phyloP scores from a whole-genome alignment of 2,888 invertebrate genomes.

The Protula sp. region DNA sequence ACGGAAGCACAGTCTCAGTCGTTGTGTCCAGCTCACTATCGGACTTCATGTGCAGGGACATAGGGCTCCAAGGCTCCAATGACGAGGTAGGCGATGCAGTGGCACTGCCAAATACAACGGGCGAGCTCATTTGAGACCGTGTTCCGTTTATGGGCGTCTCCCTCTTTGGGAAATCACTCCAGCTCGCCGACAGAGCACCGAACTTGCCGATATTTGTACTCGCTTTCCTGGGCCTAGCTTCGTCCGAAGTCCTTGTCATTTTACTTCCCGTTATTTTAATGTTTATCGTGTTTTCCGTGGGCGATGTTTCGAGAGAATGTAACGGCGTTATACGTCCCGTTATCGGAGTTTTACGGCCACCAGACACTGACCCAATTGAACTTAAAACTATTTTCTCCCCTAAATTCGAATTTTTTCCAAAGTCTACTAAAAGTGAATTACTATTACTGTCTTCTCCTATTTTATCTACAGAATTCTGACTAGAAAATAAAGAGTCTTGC shows the following conservation, averaged over 20 bases:
- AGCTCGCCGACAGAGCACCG: constrained; percentile 7
- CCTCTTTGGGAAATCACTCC: background rate
- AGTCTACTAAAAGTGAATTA: background rate
- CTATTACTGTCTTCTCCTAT: background rate
- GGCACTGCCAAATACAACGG: background rate
- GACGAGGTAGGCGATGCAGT: background rate
- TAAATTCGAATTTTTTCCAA: background rate
- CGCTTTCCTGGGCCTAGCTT: background rate
- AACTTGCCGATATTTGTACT: constrained; percentile 8
- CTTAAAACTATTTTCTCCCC: background rate
- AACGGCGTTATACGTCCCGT: background rate
- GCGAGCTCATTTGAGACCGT: background rate
- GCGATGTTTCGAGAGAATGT: background rate
- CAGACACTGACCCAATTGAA: background rate
- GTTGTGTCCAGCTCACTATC: background rate
- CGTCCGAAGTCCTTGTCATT: constrained; percentile 1
- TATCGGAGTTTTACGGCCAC: background rate
- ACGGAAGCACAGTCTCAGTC: background rate
- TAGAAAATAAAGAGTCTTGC: background rate
- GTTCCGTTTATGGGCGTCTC: background rate
- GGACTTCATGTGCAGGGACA: background rate
- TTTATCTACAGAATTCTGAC: background rate
- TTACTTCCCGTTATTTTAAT: constrained; percentile 11
- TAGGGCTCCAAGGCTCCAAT: background rate
- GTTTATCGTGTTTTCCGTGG: background rate